Evolutionary conservation across 1,140 invertebrate species (phyloP).

Genomic region (Dinothrombium tinctorium): DNA sequence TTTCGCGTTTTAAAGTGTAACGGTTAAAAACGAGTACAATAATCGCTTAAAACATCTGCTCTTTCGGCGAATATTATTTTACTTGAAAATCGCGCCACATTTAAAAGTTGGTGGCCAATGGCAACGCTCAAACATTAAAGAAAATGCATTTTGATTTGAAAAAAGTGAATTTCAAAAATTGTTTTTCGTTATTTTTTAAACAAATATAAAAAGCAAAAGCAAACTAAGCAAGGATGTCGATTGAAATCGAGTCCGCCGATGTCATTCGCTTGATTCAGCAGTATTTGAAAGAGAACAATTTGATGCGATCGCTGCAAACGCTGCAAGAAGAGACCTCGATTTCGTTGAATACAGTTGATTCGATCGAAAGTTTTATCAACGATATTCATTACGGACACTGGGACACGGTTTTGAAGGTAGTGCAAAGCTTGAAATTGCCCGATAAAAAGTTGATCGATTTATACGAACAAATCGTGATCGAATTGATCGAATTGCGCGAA

Average conservation of each 20-base stretch:
- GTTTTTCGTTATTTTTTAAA: too few species aligned
- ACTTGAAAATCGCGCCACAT: too few species aligned
- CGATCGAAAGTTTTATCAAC: constrained; percentile 86
- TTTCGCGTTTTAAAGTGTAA: too few species aligned
- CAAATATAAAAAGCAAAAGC: too few species aligned
- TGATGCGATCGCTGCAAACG: constrained; percentile 66
- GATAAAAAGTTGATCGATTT: constrained; percentile 96
- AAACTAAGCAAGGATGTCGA: constrained; percentile 45
- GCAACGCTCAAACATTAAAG: too few species aligned
- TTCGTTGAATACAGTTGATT: constrained; percentile 93
- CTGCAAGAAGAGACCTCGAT: constrained; percentile 98
- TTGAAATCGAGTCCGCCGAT: constrained; percentile 95
- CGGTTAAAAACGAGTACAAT: too few species aligned
- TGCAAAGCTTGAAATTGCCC: constrained; percentile 86
- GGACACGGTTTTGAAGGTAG: constrained; percentile 94
- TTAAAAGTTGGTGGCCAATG: too few species aligned
- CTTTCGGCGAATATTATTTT: too few species aligned
- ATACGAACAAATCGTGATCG: constrained; percentile 98
- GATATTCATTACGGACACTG: constrained; percentile 98
- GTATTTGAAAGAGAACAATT: constrained; percentile 93
- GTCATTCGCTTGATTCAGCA: constrained; percentile 95
- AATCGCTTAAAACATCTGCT: too few species aligned
- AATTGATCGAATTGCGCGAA: constrained; percentile 88
- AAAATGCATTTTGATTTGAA: too few species aligned
- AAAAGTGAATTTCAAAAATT: too few species aligned